Conservation (phyloP, 2,888 invertebrate species). For the Patella depressa region DNA sequence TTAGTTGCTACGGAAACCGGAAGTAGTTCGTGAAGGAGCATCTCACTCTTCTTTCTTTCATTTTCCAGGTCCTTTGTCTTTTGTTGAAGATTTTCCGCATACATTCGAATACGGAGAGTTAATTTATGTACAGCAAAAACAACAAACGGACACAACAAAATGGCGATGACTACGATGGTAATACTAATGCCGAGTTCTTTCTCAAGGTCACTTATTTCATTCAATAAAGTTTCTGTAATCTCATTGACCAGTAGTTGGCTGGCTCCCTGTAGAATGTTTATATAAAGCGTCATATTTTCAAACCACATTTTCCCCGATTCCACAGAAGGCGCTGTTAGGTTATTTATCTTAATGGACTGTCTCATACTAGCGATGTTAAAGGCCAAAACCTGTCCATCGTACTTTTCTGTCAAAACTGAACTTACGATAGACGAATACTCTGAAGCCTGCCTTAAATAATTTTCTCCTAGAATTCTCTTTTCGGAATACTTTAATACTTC, state of each 20-base stretch:
- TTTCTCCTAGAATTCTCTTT: conserved; percentile 20
- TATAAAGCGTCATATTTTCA: conserved; percentile 29
- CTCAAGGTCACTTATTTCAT: conserved; percentile 1
- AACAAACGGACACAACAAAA: conserved; percentile 38
- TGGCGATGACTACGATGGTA: conserved; percentile 29
- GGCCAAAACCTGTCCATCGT: neutral
- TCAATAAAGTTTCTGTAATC: conserved; percentile 9
- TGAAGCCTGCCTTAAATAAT: conserved; percentile 12
- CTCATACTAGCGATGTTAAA: neutral
- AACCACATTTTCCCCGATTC: conserved; percentile 24
- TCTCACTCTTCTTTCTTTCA: conserved; percentile 46
- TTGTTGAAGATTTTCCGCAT: conserved; percentile 31
- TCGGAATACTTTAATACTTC: conserved; percentile 23
- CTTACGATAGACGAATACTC: conserved; percentile 13
- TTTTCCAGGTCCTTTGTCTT: conserved; percentile 40
- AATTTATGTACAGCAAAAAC: conserved; percentile 37
- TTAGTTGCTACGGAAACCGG: conserved; percentile 44
- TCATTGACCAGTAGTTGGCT: conserved; percentile 13
- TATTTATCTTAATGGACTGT: neutral
- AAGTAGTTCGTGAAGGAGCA: conserved; percentile 44
- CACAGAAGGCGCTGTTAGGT: conserved; percentile 15
- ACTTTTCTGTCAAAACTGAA: conserved; percentile 11
- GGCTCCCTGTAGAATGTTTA: conserved; percentile 23
- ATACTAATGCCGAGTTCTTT: conserved; percentile 21
- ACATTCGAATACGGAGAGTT: conserved; percentile 26